Evolutionary conservation across 2,113 vertebrate genomes (phyloP).

Genomic region (Microcebus jonahi): DNA sequence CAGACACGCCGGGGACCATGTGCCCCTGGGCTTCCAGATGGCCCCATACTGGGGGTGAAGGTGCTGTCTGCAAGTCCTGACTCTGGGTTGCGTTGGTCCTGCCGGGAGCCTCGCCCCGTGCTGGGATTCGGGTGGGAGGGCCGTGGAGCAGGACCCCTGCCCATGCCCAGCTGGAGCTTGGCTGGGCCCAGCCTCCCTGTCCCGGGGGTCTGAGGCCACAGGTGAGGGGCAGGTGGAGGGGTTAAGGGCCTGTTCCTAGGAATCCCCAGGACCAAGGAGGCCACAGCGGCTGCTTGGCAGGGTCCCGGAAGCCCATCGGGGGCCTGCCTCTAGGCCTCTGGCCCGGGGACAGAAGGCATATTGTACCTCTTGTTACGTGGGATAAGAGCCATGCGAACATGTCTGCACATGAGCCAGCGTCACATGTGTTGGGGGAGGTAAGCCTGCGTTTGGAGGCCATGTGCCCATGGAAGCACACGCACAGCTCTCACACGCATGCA

Average conservation of each 20-base stretch:
- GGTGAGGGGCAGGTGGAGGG: no score
- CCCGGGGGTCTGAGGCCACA: background rate
- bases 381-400: background rate
- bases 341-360: background rate
- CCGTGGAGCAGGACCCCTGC: background rate
- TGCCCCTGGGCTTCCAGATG: background rate
- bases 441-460: background rate
- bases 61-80: background rate
- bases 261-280: background rate
- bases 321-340: background rate
- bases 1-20: accelerated
- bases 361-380: background rate
- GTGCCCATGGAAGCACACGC: no score
- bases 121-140: background rate
- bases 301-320: background rate
- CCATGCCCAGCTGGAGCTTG: background rate
- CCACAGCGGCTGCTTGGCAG: background rate
- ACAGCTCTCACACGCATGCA: background rate
- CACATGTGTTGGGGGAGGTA: accelerated
- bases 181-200: background rate
- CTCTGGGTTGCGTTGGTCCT: background rate
- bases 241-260: background rate
- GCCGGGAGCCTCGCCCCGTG: background rate
- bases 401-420: background rate
- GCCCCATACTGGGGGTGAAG: background rate